Evolutionary conservation across 2,797 vertebrate genomes (phyloP).

Genomic region (Galaxias olidus): DNA sequence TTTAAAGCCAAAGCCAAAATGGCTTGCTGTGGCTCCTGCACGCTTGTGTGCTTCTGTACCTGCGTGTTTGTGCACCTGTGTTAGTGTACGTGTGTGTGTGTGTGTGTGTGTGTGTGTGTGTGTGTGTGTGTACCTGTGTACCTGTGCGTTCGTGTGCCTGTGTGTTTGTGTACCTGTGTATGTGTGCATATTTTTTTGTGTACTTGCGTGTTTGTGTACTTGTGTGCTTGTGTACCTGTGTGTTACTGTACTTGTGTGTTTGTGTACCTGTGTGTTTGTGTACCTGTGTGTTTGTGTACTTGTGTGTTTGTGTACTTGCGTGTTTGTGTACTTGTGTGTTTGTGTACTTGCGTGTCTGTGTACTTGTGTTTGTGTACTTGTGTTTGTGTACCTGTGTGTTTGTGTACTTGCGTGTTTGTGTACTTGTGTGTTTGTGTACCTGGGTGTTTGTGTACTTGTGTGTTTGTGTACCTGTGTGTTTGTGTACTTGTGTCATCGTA

Average conservation of each 20-base stretch:
- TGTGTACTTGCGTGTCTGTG: not conserved
- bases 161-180: too few relatives aligned
- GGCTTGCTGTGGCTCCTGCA: not conserved
- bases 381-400: not conserved
- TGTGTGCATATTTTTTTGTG: not conserved
- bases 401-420: not conserved
- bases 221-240: conserved; percentile 2
- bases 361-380: not conserved
- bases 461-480: conserved; percentile 2
- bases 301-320: not conserved
- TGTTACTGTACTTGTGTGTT: not conserved
- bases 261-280: not conserved
- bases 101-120: conserved; percentile 5
- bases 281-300: not conserved
- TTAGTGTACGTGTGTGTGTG: not conserved
- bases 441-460: not conserved
- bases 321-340: too few relatives aligned
- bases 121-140: not conserved
- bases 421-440: conserved; percentile 3
- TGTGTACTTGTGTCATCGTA: not conserved
- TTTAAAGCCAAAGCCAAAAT: not conserved
- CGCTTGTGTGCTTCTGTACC: not conserved
- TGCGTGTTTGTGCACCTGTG: not conserved
- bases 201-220: not conserved
- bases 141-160: not conserved